These are phyloP conservation scores for Gymnoscelis rufifasciata DNA, from an alignment of 2,888 invertebrate species.

Conservation along the genomic window DNA sequence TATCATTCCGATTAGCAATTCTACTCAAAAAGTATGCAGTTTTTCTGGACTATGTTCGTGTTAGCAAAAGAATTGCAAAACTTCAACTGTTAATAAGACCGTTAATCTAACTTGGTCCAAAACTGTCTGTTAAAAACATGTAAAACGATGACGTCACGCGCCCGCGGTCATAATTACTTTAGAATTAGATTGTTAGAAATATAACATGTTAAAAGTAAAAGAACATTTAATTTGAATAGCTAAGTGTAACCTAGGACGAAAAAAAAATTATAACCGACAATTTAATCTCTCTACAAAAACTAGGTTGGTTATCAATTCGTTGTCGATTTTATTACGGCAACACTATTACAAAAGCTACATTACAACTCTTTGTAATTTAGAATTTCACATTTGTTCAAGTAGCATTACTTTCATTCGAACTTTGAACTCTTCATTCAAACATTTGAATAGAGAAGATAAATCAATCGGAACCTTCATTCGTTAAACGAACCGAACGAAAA, in stretches of 20 bases:
- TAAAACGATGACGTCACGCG: conserved; percentile 42
- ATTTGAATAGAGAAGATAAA: conserved; percentile 17
- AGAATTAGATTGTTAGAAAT: conserved; percentile 29
- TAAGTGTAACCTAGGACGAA: no score
- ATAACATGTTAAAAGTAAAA: not conserved
- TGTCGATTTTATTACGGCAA: not conserved
- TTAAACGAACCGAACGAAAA: conserved; percentile 37
- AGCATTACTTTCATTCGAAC: conserved; percentile 1
- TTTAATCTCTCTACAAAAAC: not conserved
- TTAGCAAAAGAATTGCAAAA: conserved; percentile 52
- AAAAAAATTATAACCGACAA: no score
- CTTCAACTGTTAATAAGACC: conserved; percentile 54
- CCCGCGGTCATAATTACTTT: conserved; percentile 37
- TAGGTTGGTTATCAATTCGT: not conserved
- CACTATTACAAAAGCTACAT: no score
- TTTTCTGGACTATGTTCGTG: conserved; percentile 39
- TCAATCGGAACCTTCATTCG: conserved; percentile 17
- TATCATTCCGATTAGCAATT: conserved; percentile 23
- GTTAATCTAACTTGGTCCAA: conserved; percentile 62
- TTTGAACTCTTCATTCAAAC: conserved; percentile 9
- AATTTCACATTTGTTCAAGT: not conserved
- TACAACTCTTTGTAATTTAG: not conserved
- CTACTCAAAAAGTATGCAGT: conserved; percentile 25
- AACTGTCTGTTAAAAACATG: conserved; percentile 63
- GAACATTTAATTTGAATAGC: not conserved